Percentiles rank a stretch among this genome's conserved stretches.
Conservation (phyloP, 2,797 vertebrate species). For the Hydrophis major region DNA sequence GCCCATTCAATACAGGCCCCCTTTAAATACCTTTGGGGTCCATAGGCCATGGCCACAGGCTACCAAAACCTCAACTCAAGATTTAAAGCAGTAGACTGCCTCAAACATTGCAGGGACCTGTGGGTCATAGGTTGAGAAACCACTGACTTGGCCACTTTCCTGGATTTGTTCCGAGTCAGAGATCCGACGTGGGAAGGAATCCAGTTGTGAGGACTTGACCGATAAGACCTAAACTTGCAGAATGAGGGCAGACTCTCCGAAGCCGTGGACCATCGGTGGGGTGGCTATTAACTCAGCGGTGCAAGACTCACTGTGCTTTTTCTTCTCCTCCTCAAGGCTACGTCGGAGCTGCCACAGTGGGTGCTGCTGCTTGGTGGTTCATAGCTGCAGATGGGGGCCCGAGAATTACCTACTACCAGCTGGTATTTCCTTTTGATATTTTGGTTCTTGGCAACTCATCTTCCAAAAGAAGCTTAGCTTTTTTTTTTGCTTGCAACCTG, state of each 20-base stretch:
- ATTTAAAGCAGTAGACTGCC: too few relatives aligned
- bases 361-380: slow-evolving; percentile 98
- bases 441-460: neutral
- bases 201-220: neutral
- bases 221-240: neutral
- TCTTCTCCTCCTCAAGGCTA: slow-evolving; percentile 76
- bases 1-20: too few relatives aligned
- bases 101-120: too few relatives aligned
- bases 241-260: neutral
- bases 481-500: neutral
- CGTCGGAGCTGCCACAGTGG: slow-evolving; percentile 94
- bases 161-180: neutral
- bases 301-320: neutral
- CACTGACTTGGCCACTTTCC: neutral
- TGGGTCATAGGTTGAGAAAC: too few relatives aligned
- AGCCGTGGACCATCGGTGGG: neutral
- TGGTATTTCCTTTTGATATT: slow-evolving; percentile 73
- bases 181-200: neutral
- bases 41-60: too few relatives aligned
- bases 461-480: neutral
- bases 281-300: neutral
- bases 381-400: slow-evolving; percentile 90
- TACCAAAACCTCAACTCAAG: too few relatives aligned
- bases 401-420: slow-evolving; percentile 89
- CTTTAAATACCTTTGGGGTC: too few relatives aligned